A percentile compares a stretch with the other conserved stretches of the same genome.
phyloP scores from a whole-genome alignment of 2,797 vertebrate genomes.

The Coregonus suidteri region DNA sequence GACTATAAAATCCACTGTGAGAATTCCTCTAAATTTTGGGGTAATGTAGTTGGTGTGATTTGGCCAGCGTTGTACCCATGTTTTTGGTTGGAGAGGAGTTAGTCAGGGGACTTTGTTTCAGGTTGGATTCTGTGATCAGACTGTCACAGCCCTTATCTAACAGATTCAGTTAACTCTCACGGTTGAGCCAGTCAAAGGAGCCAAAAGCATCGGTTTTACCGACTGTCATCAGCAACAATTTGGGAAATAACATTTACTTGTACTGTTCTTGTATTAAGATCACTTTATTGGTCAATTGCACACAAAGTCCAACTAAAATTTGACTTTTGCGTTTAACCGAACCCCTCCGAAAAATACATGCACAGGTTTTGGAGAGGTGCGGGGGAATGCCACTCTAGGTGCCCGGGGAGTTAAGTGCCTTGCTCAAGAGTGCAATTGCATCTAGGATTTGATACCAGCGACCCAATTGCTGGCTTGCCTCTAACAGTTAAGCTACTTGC shows the following conservation, averaged over 20 bases:
- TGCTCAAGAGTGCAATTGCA: too few relatives aligned
- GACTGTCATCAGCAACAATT: neutral
- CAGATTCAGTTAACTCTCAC: neutral
- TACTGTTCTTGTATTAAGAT: too few relatives aligned
- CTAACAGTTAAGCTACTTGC: too few relatives aligned
- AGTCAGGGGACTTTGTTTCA: neutral
- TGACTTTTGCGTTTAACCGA: too few relatives aligned
- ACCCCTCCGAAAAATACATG: too few relatives aligned
- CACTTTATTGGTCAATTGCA: too few relatives aligned
- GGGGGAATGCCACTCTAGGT: too few relatives aligned
- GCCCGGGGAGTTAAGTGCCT: too few relatives aligned
- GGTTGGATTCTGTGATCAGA: neutral
- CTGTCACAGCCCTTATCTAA: neutral
- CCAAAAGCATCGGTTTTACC: neutral
- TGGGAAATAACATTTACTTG: neutral
- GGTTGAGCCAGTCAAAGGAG: neutral
- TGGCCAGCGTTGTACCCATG: neutral
- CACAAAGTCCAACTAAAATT: too few relatives aligned
- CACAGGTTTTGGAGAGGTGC: too few relatives aligned
- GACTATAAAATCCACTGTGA: slow-evolving; percentile 97
- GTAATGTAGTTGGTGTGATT: neutral
- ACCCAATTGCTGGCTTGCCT: too few relatives aligned
- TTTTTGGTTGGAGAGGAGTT: neutral
- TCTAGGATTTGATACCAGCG: too few relatives aligned
- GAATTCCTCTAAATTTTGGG: slow-evolving; percentile 39